These are phyloP conservation scores for Hypothenemus hampei DNA, from an alignment of 1,140 invertebrate species.

Conservation along the genomic window DNA sequence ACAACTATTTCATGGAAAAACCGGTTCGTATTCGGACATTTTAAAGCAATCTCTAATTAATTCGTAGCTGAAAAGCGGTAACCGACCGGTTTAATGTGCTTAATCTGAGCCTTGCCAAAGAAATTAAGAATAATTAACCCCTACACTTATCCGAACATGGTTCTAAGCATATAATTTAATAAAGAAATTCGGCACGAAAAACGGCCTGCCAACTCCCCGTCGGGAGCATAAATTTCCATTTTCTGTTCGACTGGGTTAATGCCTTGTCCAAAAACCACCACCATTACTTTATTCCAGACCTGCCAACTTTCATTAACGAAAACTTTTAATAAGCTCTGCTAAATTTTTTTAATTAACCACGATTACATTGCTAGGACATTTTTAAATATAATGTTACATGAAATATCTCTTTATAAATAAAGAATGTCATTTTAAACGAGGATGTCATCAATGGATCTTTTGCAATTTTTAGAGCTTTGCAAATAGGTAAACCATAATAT, in stretches of 20 bases:
- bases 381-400: no score
- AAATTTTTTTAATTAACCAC: conserved; percentile 12
- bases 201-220: conserved; percentile 4
- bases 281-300: conserved; percentile 9
- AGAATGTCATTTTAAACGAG: no score
- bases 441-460: no score
- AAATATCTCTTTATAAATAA: no score
- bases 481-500: no score
- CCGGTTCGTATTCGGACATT: no score
- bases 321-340: conserved; percentile 13
- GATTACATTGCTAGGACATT: no score
- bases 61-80: no score
- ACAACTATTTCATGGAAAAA: no score
- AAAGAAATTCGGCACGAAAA: conserved; percentile 23
- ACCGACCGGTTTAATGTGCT: no score
- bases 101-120: not conserved
- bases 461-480: no score
- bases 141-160: conserved; percentile 8
- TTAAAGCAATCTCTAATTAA: no score
- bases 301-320: conserved; percentile 22
- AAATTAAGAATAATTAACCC: conserved; percentile 22
- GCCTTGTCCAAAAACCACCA: conserved; percentile 14
- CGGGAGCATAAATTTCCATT: conserved; percentile 19
- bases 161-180: conserved; percentile 18
- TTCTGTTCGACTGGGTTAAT: conserved; percentile 25